Evolutionary conservation across 2,888 invertebrate genomes (phyloP), one percentile per base, ranked within the genome.

Genomic region (Parapristionchus giblindavisi): DNA sequence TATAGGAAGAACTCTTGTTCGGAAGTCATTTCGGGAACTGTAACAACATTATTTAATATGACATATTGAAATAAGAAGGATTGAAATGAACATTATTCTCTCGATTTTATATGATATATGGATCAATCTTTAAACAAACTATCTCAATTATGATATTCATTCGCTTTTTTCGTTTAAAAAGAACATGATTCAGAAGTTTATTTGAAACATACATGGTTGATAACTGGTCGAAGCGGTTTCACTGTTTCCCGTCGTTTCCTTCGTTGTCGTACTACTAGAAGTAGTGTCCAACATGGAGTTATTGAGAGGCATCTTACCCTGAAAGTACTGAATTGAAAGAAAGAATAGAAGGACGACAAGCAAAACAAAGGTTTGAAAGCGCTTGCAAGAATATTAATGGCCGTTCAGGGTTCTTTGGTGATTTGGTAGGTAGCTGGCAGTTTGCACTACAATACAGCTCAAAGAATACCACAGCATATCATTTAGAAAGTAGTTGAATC

Each of bases 1-100:
- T 89, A 88, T 27, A 89, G 79, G 75, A 89, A 88, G 79, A 88
- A 88, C 77, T 89, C 89, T 75, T 89, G 89, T 65, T 87, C 87
- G 2, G 86, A 82, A 54, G 79, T 86, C 82, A 87, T 85, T 65
- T 87, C 86, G 21, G 85, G 80, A 75, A 80, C 87, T 87, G 63
- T 6, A 61, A 60, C 17, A 32, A 60, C 40, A 75, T 54, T 63
- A 66, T 38, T 8, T 8, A 27, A 21, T 36, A 4, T 36, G 29
- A 43, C 61, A 78, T 8, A 68, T 17, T 8, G 68, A 8, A 51
- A n/a, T 40, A 14, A 40, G 27, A 21, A 14, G 29, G 11, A 11
- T 27, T 1, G 11, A 32, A 24, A 34, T 34, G 17, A 75, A 71
- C 29, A 27, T 43, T 24, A 40, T n/a, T 32, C 52, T 76, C 32